Conservation (phyloP, 2,888 invertebrate species). For the Diarsia dahlii region DNA sequence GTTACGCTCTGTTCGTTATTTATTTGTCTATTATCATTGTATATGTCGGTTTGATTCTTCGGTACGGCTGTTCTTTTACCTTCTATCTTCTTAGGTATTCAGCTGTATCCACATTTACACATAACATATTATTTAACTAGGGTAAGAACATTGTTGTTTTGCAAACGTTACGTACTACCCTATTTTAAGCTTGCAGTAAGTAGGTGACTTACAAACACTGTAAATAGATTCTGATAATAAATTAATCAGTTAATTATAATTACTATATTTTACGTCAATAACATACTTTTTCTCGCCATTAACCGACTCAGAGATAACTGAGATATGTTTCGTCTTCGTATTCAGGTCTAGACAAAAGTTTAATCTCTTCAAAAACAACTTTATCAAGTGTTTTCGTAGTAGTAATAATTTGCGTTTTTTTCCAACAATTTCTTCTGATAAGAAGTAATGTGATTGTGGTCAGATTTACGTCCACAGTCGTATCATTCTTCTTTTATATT, state of each 20-base stretch:
- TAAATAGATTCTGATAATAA: constrained; percentile 22
- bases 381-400: constrained; percentile 35
- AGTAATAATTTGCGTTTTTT: constrained; percentile 7
- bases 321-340: not conserved
- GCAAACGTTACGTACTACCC: not conserved
- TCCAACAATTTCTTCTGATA: constrained; percentile 4
- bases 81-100: too few relatives aligned
- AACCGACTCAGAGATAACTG: constrained; percentile 16
- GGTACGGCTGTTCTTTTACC: too few relatives aligned
- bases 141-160: not conserved
- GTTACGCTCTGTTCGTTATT: too few relatives aligned
- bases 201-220: constrained; percentile 25
- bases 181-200: not conserved
- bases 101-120: not conserved
- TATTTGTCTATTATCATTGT: too few relatives aligned
- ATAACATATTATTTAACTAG: not conserved
- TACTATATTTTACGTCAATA: constrained; percentile 5
- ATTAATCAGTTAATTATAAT: constrained; percentile 35
- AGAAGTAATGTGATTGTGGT: not conserved
- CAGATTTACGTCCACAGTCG: not conserved
- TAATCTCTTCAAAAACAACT: constrained; percentile 38
- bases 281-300: constrained; percentile 22
- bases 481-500: not conserved
- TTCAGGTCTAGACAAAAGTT: not conserved
- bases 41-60: too few relatives aligned